A percentile compares a stretch with the other conserved stretches of the same genome.
phyloP scores from a whole-genome alignment of 2,113 vertebrate genomes.

The Onychostoma macrolepis region DNA sequence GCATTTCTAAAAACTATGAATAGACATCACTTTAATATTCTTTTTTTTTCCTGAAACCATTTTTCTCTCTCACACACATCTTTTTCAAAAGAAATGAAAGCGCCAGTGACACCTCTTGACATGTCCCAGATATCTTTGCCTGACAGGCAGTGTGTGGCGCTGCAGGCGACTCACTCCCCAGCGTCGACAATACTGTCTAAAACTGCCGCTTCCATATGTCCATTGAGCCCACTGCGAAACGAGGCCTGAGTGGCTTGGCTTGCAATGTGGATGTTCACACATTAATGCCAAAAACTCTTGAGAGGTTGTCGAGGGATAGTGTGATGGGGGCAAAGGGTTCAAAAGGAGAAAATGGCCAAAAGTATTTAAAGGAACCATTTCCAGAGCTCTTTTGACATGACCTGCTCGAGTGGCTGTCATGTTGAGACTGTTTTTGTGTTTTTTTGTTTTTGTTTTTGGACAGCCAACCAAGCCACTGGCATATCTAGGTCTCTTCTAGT shows the following conservation, averaged over 20 bases:
- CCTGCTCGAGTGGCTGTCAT: neutral
- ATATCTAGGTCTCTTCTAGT: constrained; percentile 3
- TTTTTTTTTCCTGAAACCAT: constrained; percentile 22
- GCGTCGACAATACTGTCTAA: constrained; percentile 45
- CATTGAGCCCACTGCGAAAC: constrained; percentile 33
- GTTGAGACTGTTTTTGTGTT: neutral
- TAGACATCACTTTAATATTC: constrained; percentile 37
- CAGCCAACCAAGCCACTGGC: constrained; percentile 23
- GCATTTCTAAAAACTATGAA: constrained; percentile 36
- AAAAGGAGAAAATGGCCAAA: constrained; percentile 39
- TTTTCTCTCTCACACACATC: constrained; percentile 12
- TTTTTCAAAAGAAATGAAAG: constrained; percentile 48
- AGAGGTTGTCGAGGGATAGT: constrained; percentile 17
- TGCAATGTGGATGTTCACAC: constrained; percentile 48
- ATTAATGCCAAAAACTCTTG: constrained; percentile 48
- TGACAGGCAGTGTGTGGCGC: constrained; percentile 42
- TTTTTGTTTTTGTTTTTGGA: constrained; percentile 17
- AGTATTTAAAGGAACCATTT: constrained; percentile 34
- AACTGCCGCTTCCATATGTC: constrained; percentile 47
- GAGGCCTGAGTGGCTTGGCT: constrained; percentile 32
- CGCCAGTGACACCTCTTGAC: constrained; percentile 44
- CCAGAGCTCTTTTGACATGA: constrained; percentile 9
- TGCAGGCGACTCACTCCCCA: constrained; percentile 41
- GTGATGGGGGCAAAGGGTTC: constrained; percentile 32
- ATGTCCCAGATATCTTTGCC: constrained; percentile 47